Base-by-base conservation (phyloP, 2,113 vertebrate genomes). In the Eulemur rufifrons region DNA sequence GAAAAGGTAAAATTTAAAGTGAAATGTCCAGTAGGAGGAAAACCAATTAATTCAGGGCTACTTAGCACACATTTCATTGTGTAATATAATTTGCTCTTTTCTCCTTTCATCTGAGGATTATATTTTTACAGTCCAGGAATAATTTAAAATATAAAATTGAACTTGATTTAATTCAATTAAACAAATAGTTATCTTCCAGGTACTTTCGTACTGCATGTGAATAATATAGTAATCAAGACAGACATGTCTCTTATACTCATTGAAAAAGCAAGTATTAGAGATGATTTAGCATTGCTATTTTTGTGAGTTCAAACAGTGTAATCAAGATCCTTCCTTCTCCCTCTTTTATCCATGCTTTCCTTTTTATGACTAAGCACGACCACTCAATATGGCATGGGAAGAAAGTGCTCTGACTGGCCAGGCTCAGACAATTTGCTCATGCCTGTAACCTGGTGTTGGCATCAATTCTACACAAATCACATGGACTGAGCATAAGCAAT, bases 81-180 rank as follows among this genome's bases (percentile, higher is more conserved):
- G 23, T 74, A 37, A 71, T 66, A 86, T 47, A 80, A 93, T 82
- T 86, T 86, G 4, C n/a, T 89, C 52, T 47, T 91, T 66, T 89
- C 21, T 54, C 37, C 23, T 93, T 91, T 94, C 29, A 54, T 73
- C 64, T 91, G 73, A 91, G 37, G 84, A 94, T 86, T 92, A 59
- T 80, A 66, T 52, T 85, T 88, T 80, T 29, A 42, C 29, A 94
- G 21, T 32, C 23, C 39, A 83, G 37, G 34, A 89, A 77, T 13
- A 92, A 54, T 77, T 92, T 92, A 77, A 71, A 89, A 71, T 92
- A 52, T 76, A 77, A 47, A 78, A 10, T 34, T 34, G 54, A 94
- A 86, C 83, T 88, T 94, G 15, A 80, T 66, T 92, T 92, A 25
- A 87, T 92, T 94, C 39, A 95, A 92, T 95, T 86, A 92, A 94